Base-by-base conservation (phyloP, 2,113 vertebrate genomes). In the Pygoscelis antarcticus region DNA sequence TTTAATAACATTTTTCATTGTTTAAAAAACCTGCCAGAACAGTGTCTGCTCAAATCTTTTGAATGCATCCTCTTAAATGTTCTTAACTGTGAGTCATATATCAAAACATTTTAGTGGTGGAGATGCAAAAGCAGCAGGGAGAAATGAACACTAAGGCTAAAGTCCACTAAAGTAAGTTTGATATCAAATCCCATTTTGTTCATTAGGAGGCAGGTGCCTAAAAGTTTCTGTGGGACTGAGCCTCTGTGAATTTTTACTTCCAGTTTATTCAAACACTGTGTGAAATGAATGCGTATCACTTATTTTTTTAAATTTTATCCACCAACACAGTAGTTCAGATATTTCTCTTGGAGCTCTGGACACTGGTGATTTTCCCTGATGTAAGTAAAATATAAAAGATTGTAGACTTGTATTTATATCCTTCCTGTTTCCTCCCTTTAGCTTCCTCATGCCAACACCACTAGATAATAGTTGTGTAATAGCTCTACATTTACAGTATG, bases 391-490 rank as follows among this genome's bases (percentile, higher is more conserved):
- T 90, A 40, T 60, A 46, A 86, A 96, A 84, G 61, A 86, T 61
- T 60, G 22, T 51, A 83, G 78, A 65, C 75, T 92, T 90, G 70
- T 80, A 46, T 95, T 96, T 95, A 89, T 92, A 69, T 92, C 72
- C 91, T 97, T 97, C 93, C 94, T 96, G 86, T 96, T 96, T 97
- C 79, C 58, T 96, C 52, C 49, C 87, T 93, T 68, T 40, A 62
- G 91, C 94, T 97, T 97, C 95, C 96, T 97, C 93, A 83, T 97
- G 97, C 96, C 96, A 91, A 27, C 82, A 91, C 96, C 71, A 71
- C 95, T 96, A 95, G 95, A 91, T 96, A 95, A 96, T 95, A 93
- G 89, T 97, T 97, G 95, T 97, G 96, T 91, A 97, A 97, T 94
- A 96, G 95, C 84, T 96, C 94, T 69, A 7, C 78, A 60, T 90